Evolutionary conservation across 2,113 vertebrate genomes (phyloP).

Genomic region (Alouatta palliata): DNA sequence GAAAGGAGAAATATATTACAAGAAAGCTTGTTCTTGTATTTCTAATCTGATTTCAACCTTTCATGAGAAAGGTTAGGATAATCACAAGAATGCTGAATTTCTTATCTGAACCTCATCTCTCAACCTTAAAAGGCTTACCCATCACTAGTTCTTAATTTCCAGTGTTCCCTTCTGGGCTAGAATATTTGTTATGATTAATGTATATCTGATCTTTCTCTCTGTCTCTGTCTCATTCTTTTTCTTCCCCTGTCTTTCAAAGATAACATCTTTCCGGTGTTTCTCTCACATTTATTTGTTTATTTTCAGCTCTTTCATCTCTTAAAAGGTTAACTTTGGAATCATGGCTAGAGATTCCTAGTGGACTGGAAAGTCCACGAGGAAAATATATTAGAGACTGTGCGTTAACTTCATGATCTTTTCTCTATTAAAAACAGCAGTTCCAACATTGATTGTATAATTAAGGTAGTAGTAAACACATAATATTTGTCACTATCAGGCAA

Average conservation of each 20-base stretch:
- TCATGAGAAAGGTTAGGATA: constrained; percentile 57
- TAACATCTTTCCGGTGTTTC: constrained; percentile 63
- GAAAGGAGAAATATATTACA: constrained; percentile 56
- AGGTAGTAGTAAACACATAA: not conserved
- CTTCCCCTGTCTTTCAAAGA: constrained; percentile 50
- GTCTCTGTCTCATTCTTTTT: constrained; percentile 51
- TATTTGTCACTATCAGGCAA: not conserved
- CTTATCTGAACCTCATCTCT: constrained; percentile 62
- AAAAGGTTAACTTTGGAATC: constrained; percentile 63
- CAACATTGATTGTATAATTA: constrained; percentile 36
- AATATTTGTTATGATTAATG: constrained; percentile 63
- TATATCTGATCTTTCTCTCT: constrained; percentile 57
- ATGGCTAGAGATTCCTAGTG: not conserved
- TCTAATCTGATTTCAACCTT: constrained; percentile 56
- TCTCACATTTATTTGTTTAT: constrained; percentile 64
- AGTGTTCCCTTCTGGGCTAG: constrained; percentile 34
- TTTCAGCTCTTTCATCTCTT: constrained; percentile 64
- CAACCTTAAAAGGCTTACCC: constrained; percentile 38
- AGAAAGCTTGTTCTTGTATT: constrained; percentile 63
- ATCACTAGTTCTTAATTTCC: constrained; percentile 54
- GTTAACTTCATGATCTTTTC: constrained; percentile 25
- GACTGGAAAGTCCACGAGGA: constrained; percentile 46
- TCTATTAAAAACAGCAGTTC: not conserved
- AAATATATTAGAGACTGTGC: constrained; percentile 39
- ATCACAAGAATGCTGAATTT: constrained; percentile 19